phyloP scores from a whole-genome alignment of 2,888 invertebrate genomes.

The Nomada hirtipes region DNA sequence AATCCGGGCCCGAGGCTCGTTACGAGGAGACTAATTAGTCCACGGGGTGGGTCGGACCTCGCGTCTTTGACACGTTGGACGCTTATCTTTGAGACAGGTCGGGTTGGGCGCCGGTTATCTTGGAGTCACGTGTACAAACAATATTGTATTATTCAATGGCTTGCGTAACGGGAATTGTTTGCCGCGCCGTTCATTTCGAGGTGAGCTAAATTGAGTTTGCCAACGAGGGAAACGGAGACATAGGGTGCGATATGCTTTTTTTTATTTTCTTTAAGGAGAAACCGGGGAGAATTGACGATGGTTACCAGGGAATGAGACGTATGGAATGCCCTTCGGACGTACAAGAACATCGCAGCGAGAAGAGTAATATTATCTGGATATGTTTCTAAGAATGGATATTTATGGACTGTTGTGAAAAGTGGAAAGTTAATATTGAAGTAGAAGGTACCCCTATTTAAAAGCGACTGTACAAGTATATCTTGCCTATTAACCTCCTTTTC shows the following conservation, averaged over 20 bases:
- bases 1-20: conserved; percentile 52
- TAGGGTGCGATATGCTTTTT: neutral
- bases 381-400: neutral
- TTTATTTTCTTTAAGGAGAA: neutral
- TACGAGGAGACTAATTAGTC: conserved; percentile 60
- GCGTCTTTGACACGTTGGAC: conserved; percentile 47
- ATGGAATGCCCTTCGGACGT: neutral
- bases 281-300: no score
- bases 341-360: neutral
- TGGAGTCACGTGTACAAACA: conserved; percentile 39
- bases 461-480: no score
- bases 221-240: no score
- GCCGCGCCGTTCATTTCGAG: neutral
- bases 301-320: no score
- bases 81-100: conserved; percentile 48
- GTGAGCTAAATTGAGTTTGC: neutral
- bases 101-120: conserved; percentile 28
- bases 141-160: conserved; percentile 48
- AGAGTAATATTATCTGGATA: neutral
- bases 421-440: conserved; percentile 5
- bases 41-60: conserved; percentile 18
- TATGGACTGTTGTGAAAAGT: neutral
- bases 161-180: conserved; percentile 14
- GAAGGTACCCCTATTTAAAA: neutral
- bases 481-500: no score